A percentile compares a stretch with the other conserved stretches of the same genome.
These are phyloP conservation scores for Biston stratarius DNA, from an alignment of 2,888 invertebrate species.

Conservation along the genomic window DNA sequence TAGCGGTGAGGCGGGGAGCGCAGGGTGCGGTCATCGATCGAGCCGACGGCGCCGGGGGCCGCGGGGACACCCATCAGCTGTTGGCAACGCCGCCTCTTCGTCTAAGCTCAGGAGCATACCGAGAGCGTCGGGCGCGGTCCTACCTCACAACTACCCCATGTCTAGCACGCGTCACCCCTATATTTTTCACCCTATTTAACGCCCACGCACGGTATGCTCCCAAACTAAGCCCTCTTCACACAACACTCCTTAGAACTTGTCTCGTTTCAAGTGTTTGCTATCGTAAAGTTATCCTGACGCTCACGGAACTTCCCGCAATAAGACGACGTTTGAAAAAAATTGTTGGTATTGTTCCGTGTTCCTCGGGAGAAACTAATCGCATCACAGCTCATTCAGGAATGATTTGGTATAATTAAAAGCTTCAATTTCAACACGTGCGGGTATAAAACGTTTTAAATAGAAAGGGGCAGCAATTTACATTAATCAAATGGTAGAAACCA, in stretches of 20 bases:
- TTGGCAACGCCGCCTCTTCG: slow-evolving; percentile 61
- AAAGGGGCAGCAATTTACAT: slow-evolving; percentile 48
- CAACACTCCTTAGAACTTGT: slow-evolving; percentile 44
- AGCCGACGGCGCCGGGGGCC: slow-evolving; percentile 63
- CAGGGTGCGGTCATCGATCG: slow-evolving; percentile 81
- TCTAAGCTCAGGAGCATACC: slow-evolving; percentile 43
- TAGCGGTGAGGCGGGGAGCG: slow-evolving; percentile 67
- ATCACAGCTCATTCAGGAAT: slow-evolving; percentile 11
- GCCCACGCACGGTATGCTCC: slow-evolving; percentile 39
- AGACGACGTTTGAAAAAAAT: slow-evolving; percentile 23
- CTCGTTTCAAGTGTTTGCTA: slow-evolving; percentile 39
- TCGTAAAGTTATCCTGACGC: slow-evolving; percentile 30
- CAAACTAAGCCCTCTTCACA: slow-evolving; percentile 43
- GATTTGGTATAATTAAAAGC: slow-evolving; percentile 19
- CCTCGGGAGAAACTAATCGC: slow-evolving; percentile 7
- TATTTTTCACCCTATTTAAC: slow-evolving; percentile 41
- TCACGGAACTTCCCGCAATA: slow-evolving; percentile 18
- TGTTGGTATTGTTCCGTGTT: slow-evolving; percentile 19
- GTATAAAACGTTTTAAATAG: slow-evolving; percentile 44
- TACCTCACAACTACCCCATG: slow-evolving; percentile 41
- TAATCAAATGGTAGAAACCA: slow-evolving; percentile 58
- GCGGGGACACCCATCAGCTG: slow-evolving; percentile 78
- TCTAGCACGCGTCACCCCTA: slow-evolving; percentile 39
- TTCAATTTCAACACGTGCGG: slow-evolving; percentile 37
- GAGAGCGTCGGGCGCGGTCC: slow-evolving; percentile 36